Conservation (phyloP, 2,797 vertebrate genomes). For the Notolabrus celidotus region DNA sequence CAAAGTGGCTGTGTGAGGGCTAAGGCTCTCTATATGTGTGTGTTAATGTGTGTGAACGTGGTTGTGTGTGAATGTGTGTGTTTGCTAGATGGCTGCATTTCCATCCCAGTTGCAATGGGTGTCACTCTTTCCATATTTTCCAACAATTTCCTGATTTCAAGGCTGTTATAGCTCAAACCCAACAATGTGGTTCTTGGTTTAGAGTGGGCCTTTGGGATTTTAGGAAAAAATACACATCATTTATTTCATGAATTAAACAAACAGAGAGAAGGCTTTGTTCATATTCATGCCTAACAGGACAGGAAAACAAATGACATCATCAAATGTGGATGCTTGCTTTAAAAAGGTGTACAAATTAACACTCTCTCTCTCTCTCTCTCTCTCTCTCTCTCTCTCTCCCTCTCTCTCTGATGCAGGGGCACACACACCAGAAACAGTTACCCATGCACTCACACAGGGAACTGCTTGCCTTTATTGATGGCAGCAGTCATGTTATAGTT, state of each 20-base stretch:
- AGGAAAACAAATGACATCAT: not conserved
- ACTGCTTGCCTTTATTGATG: not conserved
- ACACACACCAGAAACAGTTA: not conserved
- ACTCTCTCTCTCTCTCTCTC: too few relatives aligned
- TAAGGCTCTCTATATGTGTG: constrained; percentile 5
- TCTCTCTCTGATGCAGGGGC: not conserved
- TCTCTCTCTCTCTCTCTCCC: not conserved
- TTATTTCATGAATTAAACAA: constrained; percentile 13
- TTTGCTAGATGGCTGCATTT: constrained; percentile 56
- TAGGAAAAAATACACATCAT: not conserved
- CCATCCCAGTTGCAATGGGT: constrained; percentile 58
- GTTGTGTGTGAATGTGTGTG: not conserved
- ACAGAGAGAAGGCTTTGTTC: not conserved
- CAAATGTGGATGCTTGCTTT: not conserved
- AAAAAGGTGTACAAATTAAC: too few relatives aligned
- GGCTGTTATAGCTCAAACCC: not conserved
- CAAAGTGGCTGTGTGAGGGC: not conserved
- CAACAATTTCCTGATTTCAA: constrained; percentile 7
- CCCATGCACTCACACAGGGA: not conserved
- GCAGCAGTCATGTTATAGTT: constrained; percentile 66
- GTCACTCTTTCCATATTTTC: constrained; percentile 74
- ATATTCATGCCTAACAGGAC: not conserved
- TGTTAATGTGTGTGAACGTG: not conserved
- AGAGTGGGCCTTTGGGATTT: not conserved
- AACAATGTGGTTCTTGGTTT: not conserved